Base-by-base conservation (phyloP, 2,797 vertebrate genomes). In the Pantherophis alleghaniensis region DNA sequence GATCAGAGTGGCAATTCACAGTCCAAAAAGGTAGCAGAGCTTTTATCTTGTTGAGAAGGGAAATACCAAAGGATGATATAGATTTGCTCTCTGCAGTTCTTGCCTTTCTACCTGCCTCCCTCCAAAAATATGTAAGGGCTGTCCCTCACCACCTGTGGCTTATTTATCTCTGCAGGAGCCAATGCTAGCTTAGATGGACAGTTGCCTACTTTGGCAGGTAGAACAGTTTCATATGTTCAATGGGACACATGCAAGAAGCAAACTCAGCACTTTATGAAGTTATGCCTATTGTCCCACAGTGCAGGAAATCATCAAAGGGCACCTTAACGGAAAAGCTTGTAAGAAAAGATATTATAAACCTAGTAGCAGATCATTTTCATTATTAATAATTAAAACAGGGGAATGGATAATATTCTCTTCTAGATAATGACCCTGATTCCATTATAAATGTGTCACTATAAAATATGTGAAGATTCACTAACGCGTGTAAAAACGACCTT, bases 331-430 rank as follows among this genome's bases (percentile, higher is more conserved):
- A 74, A 88, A 59, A 83, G 2, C 63, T 2, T 20, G 1, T 51
- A 93, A 26, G 63, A 92, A 51, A 5, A 83, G 32, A 63, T 55
- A 69, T 1, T 94, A 32, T 51, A 94, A 94, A 79, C 18, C 14
- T 18, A 1, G 11, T 1, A 37, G 47, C 0, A 24, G 59, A 51
- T 69, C 53, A 91, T 92, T 94, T 95, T n/a, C 91, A 88, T 61
- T 95, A 93, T 3, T 94, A 91, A 88, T 0, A 2, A 83, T 92
- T 90, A 91, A 92, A 90, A 79, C n/a, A 94, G 57, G 74, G 2
- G 11, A 2, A 18, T 56, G 5, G n/a, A 60, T 91, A 95, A 96
- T 91, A 22, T 7, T 94, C 53, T 61, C 91, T 20, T 94, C 57
- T 57, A 94, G 11, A 89, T 94, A 87, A 90, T 6, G 86, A 60